Evolutionary conservation across 2,113 vertebrate genomes (phyloP), one percentile per base, ranked within the genome.

Genomic region (Pelecanus crispus): DNA sequence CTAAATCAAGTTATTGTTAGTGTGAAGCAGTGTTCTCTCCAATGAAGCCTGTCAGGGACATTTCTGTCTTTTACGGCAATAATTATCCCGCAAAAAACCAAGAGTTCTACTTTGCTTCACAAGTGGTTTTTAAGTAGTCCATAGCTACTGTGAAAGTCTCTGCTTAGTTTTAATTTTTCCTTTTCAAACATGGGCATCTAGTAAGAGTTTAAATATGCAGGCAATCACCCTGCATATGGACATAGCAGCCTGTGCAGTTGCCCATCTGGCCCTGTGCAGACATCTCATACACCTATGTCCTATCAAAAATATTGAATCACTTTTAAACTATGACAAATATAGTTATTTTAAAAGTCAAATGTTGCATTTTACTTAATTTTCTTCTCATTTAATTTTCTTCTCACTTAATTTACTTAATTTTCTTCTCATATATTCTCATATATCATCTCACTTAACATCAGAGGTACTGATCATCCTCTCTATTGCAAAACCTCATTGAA

Each of bases 1-100:
- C 82, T 44, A 95, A 79, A 96, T 94, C 83, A 91, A 94, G 88
- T 90, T 97, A 96, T 88, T 96, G 62, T 81, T 97, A 94, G 81
- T 75, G 53, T 90, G 75, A 94, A 95, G 65, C 40, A 96, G 74
- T 94, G 94, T 95, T 96, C 85, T 91, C 96, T 95, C 94, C 67
- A 93, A 61, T 92, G 42, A 95, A 92, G 67, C 74, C 92, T 95
- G 80, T 93, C 91, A 96, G 84, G 80, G 62, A 73, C 36, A 81
- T 93, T 97, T 96, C 73, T 86, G 53, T 90, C 62, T 86, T 83
- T 89, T 84, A 88, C 61, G 25, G 77, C 90, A 85, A 59, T 80
- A 72, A 36, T 87, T 84, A 62, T 40, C 11, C 29, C 20, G 9
- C 14, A 16, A 13, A 81, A 59, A 81, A 72, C 7, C 61, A 85